Conservation (phyloP, 2,888 invertebrate species). For the Phengaris arion region DNA sequence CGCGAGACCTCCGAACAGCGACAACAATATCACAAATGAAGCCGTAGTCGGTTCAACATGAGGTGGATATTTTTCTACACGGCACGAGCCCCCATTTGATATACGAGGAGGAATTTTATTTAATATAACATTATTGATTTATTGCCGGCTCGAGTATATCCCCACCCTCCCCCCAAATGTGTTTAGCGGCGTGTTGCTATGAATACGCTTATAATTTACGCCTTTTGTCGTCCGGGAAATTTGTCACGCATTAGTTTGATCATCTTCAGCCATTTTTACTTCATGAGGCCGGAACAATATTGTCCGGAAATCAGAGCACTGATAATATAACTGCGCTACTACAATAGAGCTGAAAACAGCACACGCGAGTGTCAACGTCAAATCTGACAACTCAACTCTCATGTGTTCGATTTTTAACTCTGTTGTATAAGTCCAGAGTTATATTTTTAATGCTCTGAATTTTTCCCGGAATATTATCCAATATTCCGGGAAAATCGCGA, state of each 20-base stretch:
- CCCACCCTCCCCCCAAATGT: constrained; percentile 53
- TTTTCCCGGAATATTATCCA: too few relatives aligned
- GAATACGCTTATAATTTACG: constrained; percentile 50
- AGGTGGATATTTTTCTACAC: constrained; percentile 46
- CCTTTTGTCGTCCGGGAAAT: constrained; percentile 42
- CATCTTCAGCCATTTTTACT: not conserved
- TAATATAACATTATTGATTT: constrained; percentile 75
- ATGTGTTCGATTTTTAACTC: too few relatives aligned
- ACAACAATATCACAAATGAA: constrained; percentile 7
- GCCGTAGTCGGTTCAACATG: constrained; percentile 37
- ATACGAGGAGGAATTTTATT: constrained; percentile 71
- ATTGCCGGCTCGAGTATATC: constrained; percentile 51
- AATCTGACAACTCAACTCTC: too few relatives aligned
- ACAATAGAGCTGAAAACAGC: too few relatives aligned
- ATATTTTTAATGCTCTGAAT: too few relatives aligned
- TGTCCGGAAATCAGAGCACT: too few relatives aligned
- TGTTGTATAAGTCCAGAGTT: too few relatives aligned
- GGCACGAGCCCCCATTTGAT: constrained; percentile 52
- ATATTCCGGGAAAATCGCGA: too few relatives aligned
- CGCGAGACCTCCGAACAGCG: too few relatives aligned
- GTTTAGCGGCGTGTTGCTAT: constrained; percentile 53
- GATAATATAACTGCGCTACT: too few relatives aligned
- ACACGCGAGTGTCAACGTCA: too few relatives aligned
- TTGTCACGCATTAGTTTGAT: not conserved
- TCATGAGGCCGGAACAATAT: too few relatives aligned